Conservation (phyloP, 2,113 vertebrate species). For the Tragulus kanchil region DNA sequence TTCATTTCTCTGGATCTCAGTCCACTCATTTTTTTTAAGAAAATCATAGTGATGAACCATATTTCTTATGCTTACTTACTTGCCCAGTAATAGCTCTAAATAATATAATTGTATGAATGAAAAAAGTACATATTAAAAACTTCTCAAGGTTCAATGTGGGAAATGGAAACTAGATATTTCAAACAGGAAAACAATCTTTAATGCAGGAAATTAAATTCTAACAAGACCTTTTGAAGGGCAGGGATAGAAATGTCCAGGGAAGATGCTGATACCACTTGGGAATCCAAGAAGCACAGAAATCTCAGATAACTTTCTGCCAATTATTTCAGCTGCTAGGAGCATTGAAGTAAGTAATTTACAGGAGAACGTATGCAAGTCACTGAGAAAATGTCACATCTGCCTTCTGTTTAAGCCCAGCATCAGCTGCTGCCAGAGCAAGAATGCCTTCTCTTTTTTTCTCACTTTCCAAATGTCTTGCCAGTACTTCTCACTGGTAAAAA, state of each 20-base stretch:
- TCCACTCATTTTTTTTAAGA: background rate
- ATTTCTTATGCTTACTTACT: background rate
- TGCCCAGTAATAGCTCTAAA: background rate
- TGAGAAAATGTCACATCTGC: background rate
- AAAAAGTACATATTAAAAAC: background rate
- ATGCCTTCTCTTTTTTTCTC: background rate
- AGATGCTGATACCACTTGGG: background rate
- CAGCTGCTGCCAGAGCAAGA: background rate
- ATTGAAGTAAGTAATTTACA: background rate
- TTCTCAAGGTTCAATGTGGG: background rate
- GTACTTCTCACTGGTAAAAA: background rate
- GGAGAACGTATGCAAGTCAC: background rate
- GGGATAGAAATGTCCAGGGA: background rate
- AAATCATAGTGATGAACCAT: background rate
- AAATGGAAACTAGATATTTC: background rate
- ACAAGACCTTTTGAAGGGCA: background rate
- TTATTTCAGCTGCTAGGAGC: background rate
- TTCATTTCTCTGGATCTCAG: background rate
- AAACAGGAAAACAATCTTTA: background rate
- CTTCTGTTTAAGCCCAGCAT: background rate
- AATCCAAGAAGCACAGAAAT: background rate
- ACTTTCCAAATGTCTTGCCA: background rate
- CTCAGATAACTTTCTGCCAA: slow-evolving; percentile 5
- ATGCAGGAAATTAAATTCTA: background rate
- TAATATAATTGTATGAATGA: background rate